Evolutionary conservation across 2,888 invertebrate species (phyloP).

Genomic region (Galeopsomyia nigrocyanea): DNA sequence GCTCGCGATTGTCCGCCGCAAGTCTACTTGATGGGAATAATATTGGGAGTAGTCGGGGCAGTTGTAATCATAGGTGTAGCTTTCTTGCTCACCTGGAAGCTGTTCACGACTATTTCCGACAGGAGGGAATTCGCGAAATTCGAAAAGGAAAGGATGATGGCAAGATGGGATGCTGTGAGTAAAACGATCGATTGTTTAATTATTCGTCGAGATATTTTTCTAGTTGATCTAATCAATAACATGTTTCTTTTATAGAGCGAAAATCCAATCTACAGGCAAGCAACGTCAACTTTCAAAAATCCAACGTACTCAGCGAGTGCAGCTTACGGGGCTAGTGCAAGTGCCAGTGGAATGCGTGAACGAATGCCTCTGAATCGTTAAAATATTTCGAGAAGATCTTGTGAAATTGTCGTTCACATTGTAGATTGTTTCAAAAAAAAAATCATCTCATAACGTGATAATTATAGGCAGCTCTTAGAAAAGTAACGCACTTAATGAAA

Average conservation of each 20-base stretch:
- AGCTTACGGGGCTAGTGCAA: slow-evolving; percentile 46
- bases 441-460: slow-evolving; percentile 12
- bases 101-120: slow-evolving; percentile 97
- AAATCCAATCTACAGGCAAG: slow-evolving; percentile 99
- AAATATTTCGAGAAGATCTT: background rate
- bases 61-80: slow-evolving; percentile 96
- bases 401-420: slow-evolving; percentile 15
- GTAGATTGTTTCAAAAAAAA: slow-evolving; percentile 14
- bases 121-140: slow-evolving; percentile 97
- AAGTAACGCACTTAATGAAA: slow-evolving; percentile 12
- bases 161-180: slow-evolving; percentile 98
- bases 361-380: slow-evolving; percentile 3
- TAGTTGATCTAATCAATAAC: background rate
- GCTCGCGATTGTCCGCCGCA: slow-evolving; percentile 88
- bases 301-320: slow-evolving; percentile 90
- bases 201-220: slow-evolving; percentile 4
- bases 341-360: background rate
- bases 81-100: slow-evolving; percentile 94
- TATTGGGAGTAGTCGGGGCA: slow-evolving; percentile 95
- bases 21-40: slow-evolving; percentile 86
- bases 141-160: slow-evolving; percentile 97
- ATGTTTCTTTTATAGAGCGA: slow-evolving; percentile 80
- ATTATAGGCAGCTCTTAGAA: slow-evolving; percentile 30
- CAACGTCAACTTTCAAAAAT: slow-evolving; percentile 99
- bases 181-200: background rate